Base-by-base conservation (phyloP, 1,140 invertebrate species). In the Kradibia gibbosae region DNA sequence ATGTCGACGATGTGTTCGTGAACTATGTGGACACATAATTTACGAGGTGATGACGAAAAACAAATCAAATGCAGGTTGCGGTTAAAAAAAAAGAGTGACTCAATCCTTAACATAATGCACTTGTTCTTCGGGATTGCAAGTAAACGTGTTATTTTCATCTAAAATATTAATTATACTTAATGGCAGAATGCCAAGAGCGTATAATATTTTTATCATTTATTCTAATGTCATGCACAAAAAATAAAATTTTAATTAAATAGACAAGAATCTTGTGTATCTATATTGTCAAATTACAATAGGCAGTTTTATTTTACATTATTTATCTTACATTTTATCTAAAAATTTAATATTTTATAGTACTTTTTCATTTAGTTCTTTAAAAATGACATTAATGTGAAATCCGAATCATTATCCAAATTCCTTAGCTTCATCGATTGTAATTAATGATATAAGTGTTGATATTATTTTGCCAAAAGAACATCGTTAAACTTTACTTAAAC, bases 111-210 rank as follows among this genome's bases (percentile, higher is more conserved):
- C 20, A 45, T 72, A 60, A 73, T 79, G 39, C 78, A 72, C 31
- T n/a, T 39, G 53, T 50, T 57, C 31, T 20, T 39, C 53, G 13
- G 4, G 11, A 55, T 73, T 31, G n/a, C 28, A 31, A 53, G n/a
- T 17, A 22, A 74, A 22, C 50, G 60, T 28, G 60, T 71, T 81
- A 81, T 81, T 76, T 81, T 76, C 50, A 67, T 62, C 45, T 22
- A 25, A 17, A 13, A 71, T 76, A 81, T 81, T 81, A 75, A 81
- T 81, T 70, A n/a, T 65, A 50, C 22, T 50, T 17, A 60, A 62
- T 81, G 80, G 80, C 80, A 76, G 4, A 0, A 8, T 28, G 73
- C 80, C 80, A 81, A 76, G 70, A 20, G 28, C 31, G 39, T 70
- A 70, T 57, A 31, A 81, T 55, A 60, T 73, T 73, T 73, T 67